Evolutionary conservation across 2,113 vertebrate genomes (phyloP).

Genomic region (Gasterosteus aculeatus): DNA sequence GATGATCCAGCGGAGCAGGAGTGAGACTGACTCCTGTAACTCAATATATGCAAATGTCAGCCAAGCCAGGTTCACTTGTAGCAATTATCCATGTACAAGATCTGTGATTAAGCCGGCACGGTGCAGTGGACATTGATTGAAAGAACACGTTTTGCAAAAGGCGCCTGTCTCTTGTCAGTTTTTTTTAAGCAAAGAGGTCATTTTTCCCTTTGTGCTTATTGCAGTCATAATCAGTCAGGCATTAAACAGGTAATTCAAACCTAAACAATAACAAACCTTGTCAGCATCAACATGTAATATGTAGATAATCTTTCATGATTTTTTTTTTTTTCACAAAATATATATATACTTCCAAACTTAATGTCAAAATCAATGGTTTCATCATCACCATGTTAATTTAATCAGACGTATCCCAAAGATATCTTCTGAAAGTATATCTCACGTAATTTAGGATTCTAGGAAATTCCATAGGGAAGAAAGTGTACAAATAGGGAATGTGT

Average conservation of each 20-base stretch:
- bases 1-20: slow-evolving; percentile 39
- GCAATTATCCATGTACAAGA: slow-evolving; percentile 74
- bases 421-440: slow-evolving; percentile 29
- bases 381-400: slow-evolving; percentile 29
- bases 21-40: slow-evolving; percentile 73
- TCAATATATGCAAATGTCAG: slow-evolving; percentile 79
- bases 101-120: slow-evolving; percentile 73
- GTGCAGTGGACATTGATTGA: slow-evolving; percentile 71
- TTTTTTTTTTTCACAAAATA: too few relatives aligned
- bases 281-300: slow-evolving; percentile 30
- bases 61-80: slow-evolving; percentile 69
- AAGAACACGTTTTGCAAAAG: slow-evolving; percentile 55
- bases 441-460: slow-evolving; percentile 27
- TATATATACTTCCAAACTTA: neutral
- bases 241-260: slow-evolving; percentile 30
- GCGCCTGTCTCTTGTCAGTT: slow-evolving; percentile 49
- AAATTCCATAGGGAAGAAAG: slow-evolving; percentile 22
- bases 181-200: slow-evolving; percentile 28
- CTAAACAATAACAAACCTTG: neutral
- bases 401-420: slow-evolving; percentile 22
- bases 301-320: neutral
- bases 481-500: slow-evolving; percentile 10
- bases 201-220: slow-evolving; percentile 29
- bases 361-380: slow-evolving; percentile 15
- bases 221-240: slow-evolving; percentile 35